These are phyloP conservation scores for Pristionchus exspectatus DNA, from an alignment of 2,888 invertebrate genomes.

Conservation along the genomic window DNA sequence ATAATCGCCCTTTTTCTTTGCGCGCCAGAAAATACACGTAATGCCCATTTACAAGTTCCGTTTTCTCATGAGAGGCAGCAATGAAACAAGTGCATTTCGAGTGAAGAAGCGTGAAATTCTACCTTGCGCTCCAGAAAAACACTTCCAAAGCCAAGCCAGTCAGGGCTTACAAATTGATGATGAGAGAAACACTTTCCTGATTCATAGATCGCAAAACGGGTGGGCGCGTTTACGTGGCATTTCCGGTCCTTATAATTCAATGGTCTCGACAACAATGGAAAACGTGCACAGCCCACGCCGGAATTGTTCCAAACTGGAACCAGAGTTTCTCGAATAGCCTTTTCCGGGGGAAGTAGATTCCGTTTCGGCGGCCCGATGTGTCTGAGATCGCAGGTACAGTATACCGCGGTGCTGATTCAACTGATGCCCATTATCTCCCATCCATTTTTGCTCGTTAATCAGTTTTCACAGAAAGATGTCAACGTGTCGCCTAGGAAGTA, in stretches of 20 bases:
- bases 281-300: background rate
- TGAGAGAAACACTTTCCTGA: background rate
- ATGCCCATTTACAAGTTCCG: background rate
- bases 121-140: no score
- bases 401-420: no score
- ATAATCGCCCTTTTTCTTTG: background rate
- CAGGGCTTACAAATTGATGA: no score
- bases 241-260: conserved; percentile 13
- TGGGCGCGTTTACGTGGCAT: background rate
- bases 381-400: no score
- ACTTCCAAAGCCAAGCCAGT: no score
- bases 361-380: background rate
- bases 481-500: no score
- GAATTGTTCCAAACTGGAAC: background rate
- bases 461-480: no score
- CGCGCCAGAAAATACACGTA: background rate
- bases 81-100: no score
- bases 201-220: background rate
- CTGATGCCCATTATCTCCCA: no score
- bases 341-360: background rate
- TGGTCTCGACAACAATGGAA: conserved; percentile 13
- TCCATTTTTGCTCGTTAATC: no score
- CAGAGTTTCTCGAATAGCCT: background rate
- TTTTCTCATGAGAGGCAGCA: no score
- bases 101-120: no score